A percentile compares a stretch with the other conserved stretches of the same genome.
phyloP scores from a whole-genome alignment of 2,113 vertebrate species.

The human region GRCh38 chr14:24505001-24505500 shows the following conservation, averaged over 20 bases:
- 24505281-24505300: neutral
- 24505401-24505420: neutral
- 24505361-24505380: neutral
- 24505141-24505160: neutral
- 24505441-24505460: neutral
- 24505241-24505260: neutral
- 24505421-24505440: neutral
- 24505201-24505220: too few relatives aligned
- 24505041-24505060: neutral
- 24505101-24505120: neutral
- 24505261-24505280: neutral
- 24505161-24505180: neutral
- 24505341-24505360: neutral
- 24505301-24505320: neutral
- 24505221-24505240: too few relatives aligned
- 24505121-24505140: neutral
- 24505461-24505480: neutral
- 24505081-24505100: neutral
- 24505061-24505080: neutral
- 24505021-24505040: neutral
- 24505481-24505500: neutral
- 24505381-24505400: neutral
- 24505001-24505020: neutral
- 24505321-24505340: neutral
- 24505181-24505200: neutral